These are phyloP conservation scores for Eupithecia subfuscata DNA, from an alignment of 2,888 invertebrate genomes.

Conservation along the genomic window DNA sequence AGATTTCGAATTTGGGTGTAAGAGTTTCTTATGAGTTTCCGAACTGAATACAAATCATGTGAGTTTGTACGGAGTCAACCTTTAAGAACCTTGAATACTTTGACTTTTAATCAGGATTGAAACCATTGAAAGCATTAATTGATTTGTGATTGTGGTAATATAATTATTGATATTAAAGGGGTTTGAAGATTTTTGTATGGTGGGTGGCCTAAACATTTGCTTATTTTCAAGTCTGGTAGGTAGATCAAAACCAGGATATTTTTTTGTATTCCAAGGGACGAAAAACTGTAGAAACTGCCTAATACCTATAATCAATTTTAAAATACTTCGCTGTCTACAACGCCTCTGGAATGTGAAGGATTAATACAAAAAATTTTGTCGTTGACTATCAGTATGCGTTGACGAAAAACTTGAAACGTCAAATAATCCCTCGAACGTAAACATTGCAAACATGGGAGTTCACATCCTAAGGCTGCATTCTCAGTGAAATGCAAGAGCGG, in stretches of 20 bases:
- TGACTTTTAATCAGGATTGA: background rate
- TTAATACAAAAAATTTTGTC: background rate
- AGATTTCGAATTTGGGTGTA: conserved; percentile 12
- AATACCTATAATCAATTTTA: too few relatives aligned
- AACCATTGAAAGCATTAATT: too few relatives aligned
- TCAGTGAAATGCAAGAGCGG: background rate
- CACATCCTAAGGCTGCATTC: conserved; percentile 1
- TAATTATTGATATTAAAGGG: too few relatives aligned
- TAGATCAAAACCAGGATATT: too few relatives aligned
- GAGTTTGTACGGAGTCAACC: background rate
- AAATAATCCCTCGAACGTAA: background rate
- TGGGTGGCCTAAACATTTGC: too few relatives aligned
- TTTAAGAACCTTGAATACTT: background rate
- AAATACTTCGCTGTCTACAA: background rate
- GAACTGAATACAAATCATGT: conserved; percentile 26
- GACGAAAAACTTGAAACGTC: background rate
- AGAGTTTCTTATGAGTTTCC: conserved; percentile 20
- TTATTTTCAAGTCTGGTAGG: too few relatives aligned
- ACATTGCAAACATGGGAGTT: background rate
- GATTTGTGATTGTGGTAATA: too few relatives aligned
- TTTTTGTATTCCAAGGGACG: too few relatives aligned
- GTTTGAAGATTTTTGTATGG: too few relatives aligned
- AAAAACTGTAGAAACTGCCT: too few relatives aligned
- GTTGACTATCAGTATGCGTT: background rate
- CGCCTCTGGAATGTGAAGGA: too few relatives aligned